A percentile compares a stretch with the other conserved stretches of the same genome.
Evolutionary conservation across 2,797 vertebrate species (phyloP).

Genomic region (Serranus cabrilla): DNA sequence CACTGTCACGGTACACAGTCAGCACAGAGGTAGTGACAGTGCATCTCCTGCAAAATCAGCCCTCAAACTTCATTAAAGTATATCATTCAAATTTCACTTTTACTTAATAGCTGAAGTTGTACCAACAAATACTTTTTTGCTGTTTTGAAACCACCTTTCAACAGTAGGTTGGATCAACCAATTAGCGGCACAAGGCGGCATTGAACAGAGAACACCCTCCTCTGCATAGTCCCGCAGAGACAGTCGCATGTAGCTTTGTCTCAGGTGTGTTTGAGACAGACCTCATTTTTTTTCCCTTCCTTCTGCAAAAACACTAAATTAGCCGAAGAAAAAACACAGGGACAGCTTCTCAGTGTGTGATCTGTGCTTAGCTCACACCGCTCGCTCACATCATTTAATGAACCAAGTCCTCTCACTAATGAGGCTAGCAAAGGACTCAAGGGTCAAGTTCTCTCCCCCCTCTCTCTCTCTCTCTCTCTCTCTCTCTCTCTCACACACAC

Average conservation of each 20-base stretch:
- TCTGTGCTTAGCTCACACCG: conserved; percentile 45
- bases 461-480: not conserved
- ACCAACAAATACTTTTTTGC: not conserved
- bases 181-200: not conserved
- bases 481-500: not conserved
- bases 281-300: conserved; percentile 9
- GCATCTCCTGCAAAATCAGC: not conserved
- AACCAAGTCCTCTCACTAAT: conserved; percentile 80
- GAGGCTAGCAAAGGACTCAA: conserved; percentile 72
- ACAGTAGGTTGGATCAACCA: not conserved
- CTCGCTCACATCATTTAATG: conserved; percentile 75
- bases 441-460: conserved; percentile 66
- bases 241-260: not conserved
- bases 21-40: not conserved
- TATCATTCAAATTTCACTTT: not conserved
- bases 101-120: not conserved
- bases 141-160: not conserved
- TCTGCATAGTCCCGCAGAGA: conserved; percentile 3
- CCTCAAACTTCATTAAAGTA: not conserved
- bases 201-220: not conserved
- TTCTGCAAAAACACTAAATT: conserved; percentile 31
- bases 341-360: conserved; percentile 60
- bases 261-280: conserved; percentile 15
- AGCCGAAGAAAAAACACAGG: conserved; percentile 37
- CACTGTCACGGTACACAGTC: not conserved